These are phyloP conservation scores for Peromyscus eremicus DNA, from an alignment of 2,797 vertebrate species.

Conservation along the genomic window DNA sequence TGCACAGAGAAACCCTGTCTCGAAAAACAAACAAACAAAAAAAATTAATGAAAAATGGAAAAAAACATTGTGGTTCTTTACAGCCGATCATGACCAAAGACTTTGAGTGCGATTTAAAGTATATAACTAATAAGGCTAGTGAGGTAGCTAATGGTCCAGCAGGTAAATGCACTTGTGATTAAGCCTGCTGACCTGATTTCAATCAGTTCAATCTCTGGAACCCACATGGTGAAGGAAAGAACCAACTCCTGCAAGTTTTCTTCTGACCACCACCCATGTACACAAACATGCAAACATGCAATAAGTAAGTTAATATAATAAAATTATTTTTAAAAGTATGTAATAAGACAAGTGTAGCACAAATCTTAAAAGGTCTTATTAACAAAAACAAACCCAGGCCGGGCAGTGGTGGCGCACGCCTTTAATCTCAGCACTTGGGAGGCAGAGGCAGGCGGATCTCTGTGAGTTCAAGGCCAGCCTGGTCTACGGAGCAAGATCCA, in stretches of 20 bases:
- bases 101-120: constrained; percentile 32
- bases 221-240: background rate
- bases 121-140: background rate
- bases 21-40: too few species aligned
- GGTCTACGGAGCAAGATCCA: too few species aligned
- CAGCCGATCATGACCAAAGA: constrained; percentile 25
- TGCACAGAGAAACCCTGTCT: too few species aligned
- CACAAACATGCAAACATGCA: background rate
- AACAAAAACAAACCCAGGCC: too few species aligned
- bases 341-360: background rate
- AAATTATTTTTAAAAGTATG: background rate
- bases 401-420: too few species aligned
- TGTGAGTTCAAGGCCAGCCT: too few species aligned
- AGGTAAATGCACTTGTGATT: background rate
- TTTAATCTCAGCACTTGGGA: too few species aligned
- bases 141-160: background rate
- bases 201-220: background rate
- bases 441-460: too few species aligned
- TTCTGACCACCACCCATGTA: background rate
- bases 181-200: background rate
- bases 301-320: background rate
- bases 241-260: background rate
- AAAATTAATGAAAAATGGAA: background rate
- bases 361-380: too few species aligned
- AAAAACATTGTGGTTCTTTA: background rate